Evolutionary conservation across 2,113 vertebrate species (phyloP).

Genomic region (Cololabis saira): DNA sequence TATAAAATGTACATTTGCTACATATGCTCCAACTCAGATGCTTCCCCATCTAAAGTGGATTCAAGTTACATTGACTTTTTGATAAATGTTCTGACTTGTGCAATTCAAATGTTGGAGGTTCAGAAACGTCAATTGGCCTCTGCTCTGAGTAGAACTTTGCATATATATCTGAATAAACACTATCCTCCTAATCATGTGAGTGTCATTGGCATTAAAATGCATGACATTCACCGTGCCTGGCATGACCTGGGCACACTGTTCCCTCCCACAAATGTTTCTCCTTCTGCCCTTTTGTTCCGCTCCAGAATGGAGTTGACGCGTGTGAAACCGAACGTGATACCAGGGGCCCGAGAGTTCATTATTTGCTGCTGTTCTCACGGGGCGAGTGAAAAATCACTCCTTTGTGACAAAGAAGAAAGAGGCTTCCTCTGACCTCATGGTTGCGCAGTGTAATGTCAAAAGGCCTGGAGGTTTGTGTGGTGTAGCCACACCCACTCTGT

Average conservation of each 20-base stretch:
- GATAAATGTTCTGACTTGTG: background rate
- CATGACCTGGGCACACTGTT: slow-evolving; percentile 41
- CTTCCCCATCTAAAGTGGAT: background rate
- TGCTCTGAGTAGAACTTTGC: background rate
- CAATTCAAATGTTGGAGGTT: background rate
- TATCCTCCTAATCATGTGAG: slow-evolving; percentile 4
- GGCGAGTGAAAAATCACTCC: slow-evolving; percentile 71
- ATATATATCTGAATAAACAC: slow-evolving; percentile 4
- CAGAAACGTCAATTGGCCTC: too few species aligned
- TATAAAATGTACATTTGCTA: too few species aligned
- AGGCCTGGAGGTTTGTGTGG: slow-evolving; percentile 71
- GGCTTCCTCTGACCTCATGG: slow-evolving; percentile 77
- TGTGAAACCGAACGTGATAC: slow-evolving; percentile 71
- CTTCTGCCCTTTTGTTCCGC: slow-evolving; percentile 71
- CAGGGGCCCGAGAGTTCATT: slow-evolving; percentile 66
- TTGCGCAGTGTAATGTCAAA: slow-evolving; percentile 73
- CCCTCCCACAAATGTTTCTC: slow-evolving; percentile 70
- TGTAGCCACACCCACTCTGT: slow-evolving; percentile 70
- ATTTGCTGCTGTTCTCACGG: slow-evolving; percentile 68
- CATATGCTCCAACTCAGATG: background rate
- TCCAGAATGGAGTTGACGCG: slow-evolving; percentile 71
- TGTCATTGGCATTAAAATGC: slow-evolving; percentile 38
- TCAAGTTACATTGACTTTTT: slow-evolving; percentile 1
- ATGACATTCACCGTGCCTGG: slow-evolving; percentile 36
- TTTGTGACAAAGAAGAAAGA: slow-evolving; percentile 70